A percentile compares a stretch with the other conserved stretches of the same genome.
Evolutionary conservation across 2,797 vertebrate species (phyloP).

Genomic region (Glossophaga mutica): DNA sequence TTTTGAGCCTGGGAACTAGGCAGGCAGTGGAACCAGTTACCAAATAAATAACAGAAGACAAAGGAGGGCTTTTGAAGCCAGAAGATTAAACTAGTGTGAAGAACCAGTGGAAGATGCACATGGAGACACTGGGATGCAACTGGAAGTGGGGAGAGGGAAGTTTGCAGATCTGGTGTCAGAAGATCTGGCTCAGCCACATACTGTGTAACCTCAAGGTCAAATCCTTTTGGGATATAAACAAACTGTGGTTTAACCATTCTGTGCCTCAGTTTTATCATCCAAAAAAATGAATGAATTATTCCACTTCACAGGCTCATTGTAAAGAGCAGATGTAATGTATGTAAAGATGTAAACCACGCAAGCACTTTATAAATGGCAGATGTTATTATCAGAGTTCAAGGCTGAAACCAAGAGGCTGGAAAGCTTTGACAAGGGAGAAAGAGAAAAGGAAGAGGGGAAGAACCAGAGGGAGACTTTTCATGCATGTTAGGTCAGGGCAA

Average conservation of each 20-base stretch:
- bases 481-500: neutral
- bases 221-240: neutral
- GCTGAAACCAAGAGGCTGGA: neutral
- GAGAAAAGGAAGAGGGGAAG: neutral
- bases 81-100: neutral
- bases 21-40: neutral
- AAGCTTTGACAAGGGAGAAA: neutral
- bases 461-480: accelerated
- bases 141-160: neutral
- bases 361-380: neutral
- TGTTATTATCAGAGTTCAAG: neutral
- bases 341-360: neutral
- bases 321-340: neutral
- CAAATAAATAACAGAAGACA: neutral
- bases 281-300: neutral
- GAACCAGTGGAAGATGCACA: neutral
- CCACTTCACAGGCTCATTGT: neutral
- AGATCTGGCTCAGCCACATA: neutral
- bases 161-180: neutral
- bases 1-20: neutral
- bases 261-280: neutral
- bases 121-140: neutral
- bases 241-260: neutral
- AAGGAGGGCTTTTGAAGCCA: neutral
- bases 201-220: neutral